These are phyloP conservation scores for Datnioides undecimradiatus DNA, from an alignment of 2,113 vertebrate genomes.

Conservation along the genomic window DNA sequence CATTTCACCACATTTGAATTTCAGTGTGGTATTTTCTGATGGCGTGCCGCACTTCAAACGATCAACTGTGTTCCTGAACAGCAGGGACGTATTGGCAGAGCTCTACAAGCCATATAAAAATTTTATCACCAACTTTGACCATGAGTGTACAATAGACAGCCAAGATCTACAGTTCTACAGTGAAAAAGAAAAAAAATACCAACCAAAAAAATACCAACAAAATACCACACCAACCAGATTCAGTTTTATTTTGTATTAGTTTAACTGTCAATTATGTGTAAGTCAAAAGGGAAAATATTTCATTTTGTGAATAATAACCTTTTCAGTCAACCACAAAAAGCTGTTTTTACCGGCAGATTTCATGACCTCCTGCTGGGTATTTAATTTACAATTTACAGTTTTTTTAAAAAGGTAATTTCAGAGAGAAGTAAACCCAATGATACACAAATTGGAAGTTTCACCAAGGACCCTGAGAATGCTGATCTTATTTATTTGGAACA, in stretches of 20 bases:
- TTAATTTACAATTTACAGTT: neutral
- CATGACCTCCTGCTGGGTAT: neutral
- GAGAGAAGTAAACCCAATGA: neutral
- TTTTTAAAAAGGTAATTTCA: conserved; percentile 4
- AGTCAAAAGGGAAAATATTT: neutral
- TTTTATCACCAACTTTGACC: conserved; percentile 33
- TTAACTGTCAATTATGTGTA: neutral
- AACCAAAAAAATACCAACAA: conserved; percentile 15
- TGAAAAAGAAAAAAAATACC: neutral
- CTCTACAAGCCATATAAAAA: neutral
- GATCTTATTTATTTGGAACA: neutral
- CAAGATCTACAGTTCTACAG: neutral
- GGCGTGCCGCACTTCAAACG: conserved; percentile 37
- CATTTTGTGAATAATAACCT: neutral
- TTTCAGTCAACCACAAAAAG: neutral
- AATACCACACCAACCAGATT: neutral
- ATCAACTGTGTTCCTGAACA: conserved; percentile 40
- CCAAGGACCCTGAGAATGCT: neutral
- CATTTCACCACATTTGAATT: conserved; percentile 66
- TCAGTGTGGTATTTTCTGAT: conserved; percentile 46
- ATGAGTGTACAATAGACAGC: neutral
- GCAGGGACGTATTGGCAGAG: conserved; percentile 19
- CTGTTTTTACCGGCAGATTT: conserved; percentile 1
- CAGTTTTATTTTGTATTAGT: neutral
- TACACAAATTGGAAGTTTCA: neutral